Base-by-base conservation (phyloP, 2,888 invertebrate species). In the Rhaphigaster nebulosa region DNA sequence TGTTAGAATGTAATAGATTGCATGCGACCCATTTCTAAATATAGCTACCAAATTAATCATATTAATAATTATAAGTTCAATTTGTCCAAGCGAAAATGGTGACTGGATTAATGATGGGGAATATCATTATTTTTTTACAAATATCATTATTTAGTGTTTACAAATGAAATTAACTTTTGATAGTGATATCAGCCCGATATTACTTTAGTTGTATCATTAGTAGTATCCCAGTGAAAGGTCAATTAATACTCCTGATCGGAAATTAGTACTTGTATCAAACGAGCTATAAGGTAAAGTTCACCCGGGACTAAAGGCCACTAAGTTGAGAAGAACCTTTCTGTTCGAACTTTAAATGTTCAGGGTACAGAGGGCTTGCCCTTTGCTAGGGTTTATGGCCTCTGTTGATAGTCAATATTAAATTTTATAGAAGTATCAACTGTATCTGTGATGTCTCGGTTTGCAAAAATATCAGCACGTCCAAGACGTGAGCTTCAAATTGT, bases 291-390 rank as follows among this genome's bases (percentile, higher is more conserved):
- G 8, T 38, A 76, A 76, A 70, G 70, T 70, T 70, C 70, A 70
- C 18, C 18, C 34, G 2, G 34, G 20, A 18, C 34, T 34, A 70
- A 70, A 76, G 70, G 70, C 34, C 70, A 76, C 38, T 15, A 20
- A 3, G 70, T 23, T 38, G 20, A 38, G 70, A 15, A 34, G 70
- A 38, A 76, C 70, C 70, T 76, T 76, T 76, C 70, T 76, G 70
- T 34, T 38, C 70, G 70, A 76, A 76, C 70, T 76, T 76, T 76
- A 76, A 76, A 76, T 76, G 70, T 76, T 38, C 34, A 38, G 38
- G 70, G 34, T 8, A 76, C 20, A 8, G 38, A 76, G 38, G 34
- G 70, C 1, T 34, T 38, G 38, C 34, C 70, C 70, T 76, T 76
- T 76, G 34, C 6, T 2, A 10, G 38, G 70, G 70, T 76, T 76